phyloP scores from a whole-genome alignment of 1,140 invertebrate species.

The Meloidogyne chitwoodi region DNA sequence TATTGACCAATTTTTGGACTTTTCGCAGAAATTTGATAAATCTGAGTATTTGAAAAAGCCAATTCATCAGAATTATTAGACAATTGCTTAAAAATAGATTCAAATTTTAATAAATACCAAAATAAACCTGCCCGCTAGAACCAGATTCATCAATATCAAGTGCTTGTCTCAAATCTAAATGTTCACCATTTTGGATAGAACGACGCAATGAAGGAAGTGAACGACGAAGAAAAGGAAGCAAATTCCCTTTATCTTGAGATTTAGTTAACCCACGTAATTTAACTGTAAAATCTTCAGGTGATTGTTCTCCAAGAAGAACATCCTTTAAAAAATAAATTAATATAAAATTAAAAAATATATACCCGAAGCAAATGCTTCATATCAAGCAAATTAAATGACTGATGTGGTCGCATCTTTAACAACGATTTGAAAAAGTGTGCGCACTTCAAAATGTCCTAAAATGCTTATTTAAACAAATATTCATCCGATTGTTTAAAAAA shows the following conservation, averaged over 20 bases:
- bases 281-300: constrained; percentile 4
- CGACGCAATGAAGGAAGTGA: constrained; percentile 7
- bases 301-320: not conserved
- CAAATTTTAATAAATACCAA: too few species aligned
- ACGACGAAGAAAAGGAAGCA: constrained; percentile 8
- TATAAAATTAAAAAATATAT: not conserved
- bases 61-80: not conserved
- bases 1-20: not conserved
- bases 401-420: not conserved
- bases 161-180: constrained; percentile 7
- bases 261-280: constrained; percentile 2
- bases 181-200: constrained; percentile 7
- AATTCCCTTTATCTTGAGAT: constrained; percentile 16
- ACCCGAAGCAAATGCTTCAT: not conserved
- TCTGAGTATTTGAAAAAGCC: not conserved
- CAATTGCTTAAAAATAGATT: not conserved
- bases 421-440: constrained; percentile 16
- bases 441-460: not conserved
- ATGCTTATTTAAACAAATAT: not conserved
- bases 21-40: not conserved
- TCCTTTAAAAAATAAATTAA: not conserved
- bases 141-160: not conserved
- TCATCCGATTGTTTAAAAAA: not conserved
- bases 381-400: not conserved
- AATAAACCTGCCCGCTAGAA: too few species aligned